phyloP scores from a whole-genome alignment of 2,797 vertebrate species.

The Lagocephalus sceleratus region DNA sequence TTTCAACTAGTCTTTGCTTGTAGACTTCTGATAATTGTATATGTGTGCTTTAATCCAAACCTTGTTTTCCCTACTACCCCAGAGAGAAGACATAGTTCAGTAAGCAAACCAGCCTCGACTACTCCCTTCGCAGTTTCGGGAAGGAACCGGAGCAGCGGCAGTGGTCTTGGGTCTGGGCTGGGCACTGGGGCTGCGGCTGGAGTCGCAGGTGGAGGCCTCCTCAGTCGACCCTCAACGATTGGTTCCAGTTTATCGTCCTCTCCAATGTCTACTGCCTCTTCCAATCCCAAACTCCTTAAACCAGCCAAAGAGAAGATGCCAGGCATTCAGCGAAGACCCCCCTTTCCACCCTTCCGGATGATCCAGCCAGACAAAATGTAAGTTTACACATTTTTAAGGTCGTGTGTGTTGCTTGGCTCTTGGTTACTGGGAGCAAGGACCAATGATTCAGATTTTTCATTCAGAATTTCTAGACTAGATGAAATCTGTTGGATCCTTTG shows the following conservation, averaged over 20 bases:
- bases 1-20: neutral
- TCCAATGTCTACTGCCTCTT: constrained; percentile 74
- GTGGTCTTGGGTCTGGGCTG: constrained; percentile 75
- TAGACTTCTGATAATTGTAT: neutral
- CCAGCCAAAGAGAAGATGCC: constrained; percentile 97
- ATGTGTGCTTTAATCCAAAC: too few species aligned
- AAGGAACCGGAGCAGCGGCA: constrained; percentile 81
- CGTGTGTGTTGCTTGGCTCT: neutral
- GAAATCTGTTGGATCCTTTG: too few species aligned
- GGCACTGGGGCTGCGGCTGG: constrained; percentile 50
- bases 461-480: too few species aligned
- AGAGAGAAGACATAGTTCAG: constrained; percentile 98
- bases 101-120: constrained; percentile 81
- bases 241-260: constrained; percentile 78
- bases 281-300: constrained; percentile 91
- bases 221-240: constrained; percentile 77
- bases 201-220: constrained; percentile 66
- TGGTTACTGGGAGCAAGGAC: too few species aligned
- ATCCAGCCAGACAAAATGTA: constrained; percentile 88
- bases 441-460: too few species aligned
- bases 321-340: constrained; percentile 84
- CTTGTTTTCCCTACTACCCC: constrained; percentile 33
- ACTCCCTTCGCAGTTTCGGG: constrained; percentile 80
- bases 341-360: constrained; percentile 83
- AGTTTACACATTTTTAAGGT: constrained; percentile 55